Evolutionary conservation across 2,113 vertebrate genomes (phyloP).

Genomic region (Triplophysa rosa): DNA sequence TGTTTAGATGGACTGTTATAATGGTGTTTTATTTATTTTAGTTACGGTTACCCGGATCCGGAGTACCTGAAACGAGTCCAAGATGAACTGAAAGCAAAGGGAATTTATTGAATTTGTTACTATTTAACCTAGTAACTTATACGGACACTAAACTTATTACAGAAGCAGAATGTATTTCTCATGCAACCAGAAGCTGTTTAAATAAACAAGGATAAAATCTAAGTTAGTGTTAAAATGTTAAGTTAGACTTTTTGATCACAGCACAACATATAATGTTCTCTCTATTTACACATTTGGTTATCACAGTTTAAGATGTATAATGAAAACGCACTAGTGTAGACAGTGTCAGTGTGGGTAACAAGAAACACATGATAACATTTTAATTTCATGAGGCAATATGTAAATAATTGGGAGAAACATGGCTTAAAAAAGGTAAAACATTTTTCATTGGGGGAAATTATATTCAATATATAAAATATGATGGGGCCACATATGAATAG

Average conservation of each 20-base stretch:
- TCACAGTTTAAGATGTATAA: background rate
- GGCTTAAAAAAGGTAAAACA: background rate
- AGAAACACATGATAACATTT: background rate
- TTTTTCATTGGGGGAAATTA: no score
- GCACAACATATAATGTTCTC: no score
- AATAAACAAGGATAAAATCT: background rate
- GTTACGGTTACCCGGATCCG: constrained; percentile 77
- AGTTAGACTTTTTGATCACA: background rate
- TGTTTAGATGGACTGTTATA: background rate
- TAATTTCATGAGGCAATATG: background rate
- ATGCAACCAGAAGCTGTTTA: background rate
- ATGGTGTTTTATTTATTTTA: constrained; percentile 50
- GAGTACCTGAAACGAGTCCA: constrained; percentile 69
- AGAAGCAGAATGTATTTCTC: background rate
- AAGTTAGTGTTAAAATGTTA: background rate
- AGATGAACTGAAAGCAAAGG: constrained; percentile 75
- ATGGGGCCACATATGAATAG: no score
- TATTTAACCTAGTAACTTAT: background rate
- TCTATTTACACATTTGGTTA: no score
- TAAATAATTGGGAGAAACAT: background rate
- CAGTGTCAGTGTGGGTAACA: no score
- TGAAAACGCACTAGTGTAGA: no score
- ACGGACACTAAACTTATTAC: background rate
- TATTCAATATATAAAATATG: no score
- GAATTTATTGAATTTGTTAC: constrained; percentile 56